Evolutionary conservation across 2,888 invertebrate genomes (phyloP), one percentile per base, ranked within the genome.

Genomic region (Watsonalla cultraria): DNA sequence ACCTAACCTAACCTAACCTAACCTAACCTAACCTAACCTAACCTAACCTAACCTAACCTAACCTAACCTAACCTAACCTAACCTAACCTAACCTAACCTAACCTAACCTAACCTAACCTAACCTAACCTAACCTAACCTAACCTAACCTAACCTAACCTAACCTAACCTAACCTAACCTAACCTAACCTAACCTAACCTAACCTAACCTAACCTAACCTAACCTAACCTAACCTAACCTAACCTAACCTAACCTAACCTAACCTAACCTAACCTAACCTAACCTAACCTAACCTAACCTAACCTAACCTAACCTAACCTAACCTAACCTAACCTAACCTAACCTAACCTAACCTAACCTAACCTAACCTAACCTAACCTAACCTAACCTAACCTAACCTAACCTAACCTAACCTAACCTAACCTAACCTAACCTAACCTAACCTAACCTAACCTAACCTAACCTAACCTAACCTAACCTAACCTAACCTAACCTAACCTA

Each of bases 141-240:
- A 57, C 54, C 56, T 54, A 54, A 57, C 47, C 55, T 55, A 54
- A 54, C 53, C 60, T 54, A 58, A 60, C 53, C 58, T 56, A 56
- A 60, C 58, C 61, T 61, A 61, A 61, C 61, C 56, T 57, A 60
- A 60, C 60, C 60, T 57, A 60, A 60, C 60, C 59, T 57, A 59
- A 56, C 58, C n/a, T 57, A 57, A 57, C 57, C 57, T 57, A 57
- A 58, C 58, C 60, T 60, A 60, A 60, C 59, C 60, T 60, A 60
- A 60, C 60, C 60, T 58, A 57, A 55, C 53, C 53, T 53, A 56
- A 56, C 56, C 53, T 53, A 53, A 53, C 53, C 53, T 54, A 54
- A 54, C 54, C 54, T 54, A 47, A 53, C 54, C 54, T 52, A 51
- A 54, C 51, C 54, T 52, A 51, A 54, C 51, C 55, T 52, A 52